Base-by-base conservation (phyloP, 2,888 invertebrate species). In the Ormyrus rosae region DNA sequence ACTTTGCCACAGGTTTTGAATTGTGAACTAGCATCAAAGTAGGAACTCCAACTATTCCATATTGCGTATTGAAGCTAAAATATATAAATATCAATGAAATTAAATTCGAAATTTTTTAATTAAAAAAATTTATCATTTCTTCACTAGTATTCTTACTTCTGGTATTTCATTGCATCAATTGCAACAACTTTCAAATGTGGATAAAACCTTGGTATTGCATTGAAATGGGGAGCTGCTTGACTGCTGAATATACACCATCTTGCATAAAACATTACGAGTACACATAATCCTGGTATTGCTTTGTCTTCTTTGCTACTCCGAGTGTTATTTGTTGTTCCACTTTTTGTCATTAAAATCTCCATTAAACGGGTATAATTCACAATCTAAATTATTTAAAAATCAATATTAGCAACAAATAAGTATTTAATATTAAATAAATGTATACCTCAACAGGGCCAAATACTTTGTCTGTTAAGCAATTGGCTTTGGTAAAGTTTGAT, bases 211-310 rank as follows among this genome's bases (percentile, higher is more conserved):
- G 98, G 96, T 48, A 99, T 90, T 0, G 98, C 96, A 92, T 99
- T 99, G 87, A 95, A 97, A 88, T 97, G 94, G 6, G 97, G 97
- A 0, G 98, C 98, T 7, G 97, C 96, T 88, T 95, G 94, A 19
- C 96, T 96, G 86, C 98, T 97, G 87, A 98, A 98, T 2, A 96
- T 95, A 87, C 99, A 99, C 88, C 96, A 95, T 83, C 95, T 94
- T 0, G 98, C 96, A 90, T 96, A 98, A 91, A 99, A 98, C 85
- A 98, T 92, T 4, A 98, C 95, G 34, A 97, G 90, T 0, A 96
- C 93, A 91, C 97, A 97, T 80, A 92, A 92, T 2, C 93, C 94
- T 51, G 93, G 92, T 61, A 92, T 91, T 45, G 94, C 93, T 85
- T 93, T 94, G n/a, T 85, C 85, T 58, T 89, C 86, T 65, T 88